Conservation (phyloP, 2,888 invertebrate genomes). For the Microdon myrmicae region DNA sequence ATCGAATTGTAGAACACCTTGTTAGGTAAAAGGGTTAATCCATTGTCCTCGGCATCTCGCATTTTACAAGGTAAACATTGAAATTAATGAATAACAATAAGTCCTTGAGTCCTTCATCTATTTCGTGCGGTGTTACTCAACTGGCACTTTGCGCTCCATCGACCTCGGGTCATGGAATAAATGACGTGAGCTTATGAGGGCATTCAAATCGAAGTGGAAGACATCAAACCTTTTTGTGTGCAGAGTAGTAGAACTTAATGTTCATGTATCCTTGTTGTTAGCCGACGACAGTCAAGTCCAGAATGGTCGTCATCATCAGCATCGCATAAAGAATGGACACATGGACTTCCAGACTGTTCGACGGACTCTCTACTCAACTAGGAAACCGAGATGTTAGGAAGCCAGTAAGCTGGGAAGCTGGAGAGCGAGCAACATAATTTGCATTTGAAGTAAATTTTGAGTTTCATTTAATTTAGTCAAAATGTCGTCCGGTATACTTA, state of each 20-base stretch:
- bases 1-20: slow-evolving; percentile 52
- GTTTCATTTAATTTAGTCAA: slow-evolving; percentile 49
- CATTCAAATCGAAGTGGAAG: slow-evolving; percentile 42
- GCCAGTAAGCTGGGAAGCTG: slow-evolving; percentile 13
- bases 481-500: slow-evolving; percentile 28
- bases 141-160: slow-evolving; percentile 22
- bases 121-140: neutral
- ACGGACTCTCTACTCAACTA: slow-evolving; percentile 2
- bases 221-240: slow-evolving; percentile 38
- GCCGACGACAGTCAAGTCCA: slow-evolving; percentile 6
- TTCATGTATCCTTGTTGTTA: slow-evolving; percentile 11
- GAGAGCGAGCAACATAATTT: slow-evolving; percentile 57
- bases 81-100: slow-evolving; percentile 65
- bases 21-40: slow-evolving; percentile 50
- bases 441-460: slow-evolving; percentile 57
- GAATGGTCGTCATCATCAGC: slow-evolving; percentile 11
- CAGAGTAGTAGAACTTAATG: slow-evolving; percentile 23
- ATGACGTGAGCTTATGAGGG: slow-evolving; percentile 25
- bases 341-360: slow-evolving; percentile 6
- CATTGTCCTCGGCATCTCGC: slow-evolving; percentile 52
- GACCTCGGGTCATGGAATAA: slow-evolving; percentile 17
- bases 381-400: no score
- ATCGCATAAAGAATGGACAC: slow-evolving; percentile 21
- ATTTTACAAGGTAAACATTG: slow-evolving; percentile 62
- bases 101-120: slow-evolving; percentile 42